Conservation (phyloP, 2,797 vertebrate species). For the Danio albolineatus region DNA sequence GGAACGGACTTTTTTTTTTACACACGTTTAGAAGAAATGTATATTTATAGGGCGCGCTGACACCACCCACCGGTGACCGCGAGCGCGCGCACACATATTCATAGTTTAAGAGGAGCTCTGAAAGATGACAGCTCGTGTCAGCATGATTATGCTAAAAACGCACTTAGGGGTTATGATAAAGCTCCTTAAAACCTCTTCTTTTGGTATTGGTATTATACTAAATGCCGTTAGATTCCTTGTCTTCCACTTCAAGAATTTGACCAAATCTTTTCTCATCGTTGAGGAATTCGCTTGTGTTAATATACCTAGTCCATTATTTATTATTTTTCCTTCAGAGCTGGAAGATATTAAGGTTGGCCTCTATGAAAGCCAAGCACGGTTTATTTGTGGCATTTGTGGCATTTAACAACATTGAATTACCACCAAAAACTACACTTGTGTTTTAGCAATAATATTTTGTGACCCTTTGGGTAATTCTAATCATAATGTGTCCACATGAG, state of each 20-base stretch:
- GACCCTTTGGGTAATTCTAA: not conserved
- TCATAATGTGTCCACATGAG: not conserved
- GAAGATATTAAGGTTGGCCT: not conserved
- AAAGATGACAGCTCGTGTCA: not conserved
- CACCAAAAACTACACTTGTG: not conserved
- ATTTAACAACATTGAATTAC: not conserved
- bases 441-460: not conserved
- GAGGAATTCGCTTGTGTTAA: slow-evolving; percentile 29
- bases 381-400: not conserved
- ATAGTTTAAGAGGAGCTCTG: too few relatives aligned
- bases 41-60: slow-evolving; percentile 18
- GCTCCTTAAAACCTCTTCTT: not conserved
- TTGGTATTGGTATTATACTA: not conserved
- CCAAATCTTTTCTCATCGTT: not conserved
- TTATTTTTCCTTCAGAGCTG: not conserved
- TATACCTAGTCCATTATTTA: not conserved
- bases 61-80: slow-evolving; percentile 29
- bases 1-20: not conserved
- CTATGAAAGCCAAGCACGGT: slow-evolving; percentile 3
- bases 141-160: not conserved
- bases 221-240: not conserved
- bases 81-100: not conserved
- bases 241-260: not conserved
- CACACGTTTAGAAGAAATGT: not conserved
- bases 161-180: not conserved